Percentiles rank a stretch among this genome's conserved stretches.
Evolutionary conservation across 2,797 vertebrate species (phyloP).

Genomic region (Distichodus sexfasciatus): DNA sequence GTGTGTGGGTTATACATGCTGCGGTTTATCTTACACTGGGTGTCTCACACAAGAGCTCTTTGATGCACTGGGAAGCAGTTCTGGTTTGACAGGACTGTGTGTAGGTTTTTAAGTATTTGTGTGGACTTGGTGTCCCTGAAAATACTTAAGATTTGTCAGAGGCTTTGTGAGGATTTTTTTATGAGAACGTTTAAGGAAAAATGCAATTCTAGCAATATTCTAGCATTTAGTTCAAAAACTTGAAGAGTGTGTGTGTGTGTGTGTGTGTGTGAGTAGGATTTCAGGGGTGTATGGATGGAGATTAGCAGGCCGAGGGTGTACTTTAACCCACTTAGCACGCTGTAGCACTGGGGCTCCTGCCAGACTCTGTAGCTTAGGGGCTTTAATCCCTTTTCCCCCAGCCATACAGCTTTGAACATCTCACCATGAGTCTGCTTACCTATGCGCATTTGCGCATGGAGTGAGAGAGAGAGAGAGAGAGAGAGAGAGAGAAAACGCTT

Average conservation of each 20-base stretch:
- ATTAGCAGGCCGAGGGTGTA: too few relatives aligned
- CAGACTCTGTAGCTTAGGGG: slow-evolving; percentile 70
- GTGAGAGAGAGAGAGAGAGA: slow-evolving; percentile 12
- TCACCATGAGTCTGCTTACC: too few relatives aligned
- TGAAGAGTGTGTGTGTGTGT: slow-evolving; percentile 47
- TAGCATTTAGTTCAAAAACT: too few relatives aligned
- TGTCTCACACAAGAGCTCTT: slow-evolving; percentile 46
- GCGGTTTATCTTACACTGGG: slow-evolving; percentile 41
- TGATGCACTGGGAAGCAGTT: slow-evolving; percentile 41
- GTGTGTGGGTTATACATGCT: slow-evolving; percentile 17
- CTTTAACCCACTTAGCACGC: slow-evolving; percentile 78
- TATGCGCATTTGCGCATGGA: slow-evolving; percentile 47
- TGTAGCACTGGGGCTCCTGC: slow-evolving; percentile 64
- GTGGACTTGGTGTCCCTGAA: too few relatives aligned
- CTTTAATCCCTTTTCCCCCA: slow-evolving; percentile 68
- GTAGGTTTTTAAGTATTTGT: slow-evolving; percentile 19
- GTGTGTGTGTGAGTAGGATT: slow-evolving; percentile 69
- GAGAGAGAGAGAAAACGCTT: slow-evolving; percentile 2
- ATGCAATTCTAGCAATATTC: too few relatives aligned
- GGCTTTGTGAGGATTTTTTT: too few relatives aligned
- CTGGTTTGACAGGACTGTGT: slow-evolving; percentile 31
- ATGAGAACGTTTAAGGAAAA: too few relatives aligned
- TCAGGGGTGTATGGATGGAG: too few relatives aligned
- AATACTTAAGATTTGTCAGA: too few relatives aligned
- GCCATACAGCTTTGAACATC: slow-evolving; percentile 57